Conservation (phyloP, 2,797 vertebrate species). For the Emydoidea blandingii region DNA sequence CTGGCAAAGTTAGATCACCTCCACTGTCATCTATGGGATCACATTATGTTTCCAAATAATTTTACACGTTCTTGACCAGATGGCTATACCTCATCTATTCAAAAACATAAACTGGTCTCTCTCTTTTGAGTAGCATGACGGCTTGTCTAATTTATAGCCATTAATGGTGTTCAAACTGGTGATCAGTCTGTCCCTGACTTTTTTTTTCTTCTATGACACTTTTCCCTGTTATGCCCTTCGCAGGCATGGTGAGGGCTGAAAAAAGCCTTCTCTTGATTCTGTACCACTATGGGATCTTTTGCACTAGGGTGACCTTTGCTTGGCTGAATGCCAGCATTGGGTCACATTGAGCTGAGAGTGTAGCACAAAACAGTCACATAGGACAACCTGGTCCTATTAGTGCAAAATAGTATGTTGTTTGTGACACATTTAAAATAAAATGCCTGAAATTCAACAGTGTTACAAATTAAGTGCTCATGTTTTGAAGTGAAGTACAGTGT, state of each 20-base stretch:
- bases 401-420: accelerated
- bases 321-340: neutral
- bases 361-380: neutral
- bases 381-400: neutral
- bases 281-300: accelerated
- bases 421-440: neutral
- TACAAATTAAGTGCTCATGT: slow-evolving; percentile 42
- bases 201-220: neutral
- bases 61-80: neutral
- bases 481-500: slow-evolving; percentile 36
- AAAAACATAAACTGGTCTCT: accelerated
- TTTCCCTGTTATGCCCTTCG: neutral
- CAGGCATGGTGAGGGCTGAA: neutral
- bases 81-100: neutral
- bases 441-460: neutral
- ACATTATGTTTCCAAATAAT: neutral
- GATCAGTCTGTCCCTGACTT: neutral
- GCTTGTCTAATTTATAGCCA: neutral
- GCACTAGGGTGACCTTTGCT: neutral
- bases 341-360: neutral
- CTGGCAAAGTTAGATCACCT: no score
- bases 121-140: neutral
- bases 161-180: neutral
- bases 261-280: neutral
- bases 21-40: no score